phyloP scores from a whole-genome alignment of 2,888 invertebrate species.

The Osmoderma eremita region DNA sequence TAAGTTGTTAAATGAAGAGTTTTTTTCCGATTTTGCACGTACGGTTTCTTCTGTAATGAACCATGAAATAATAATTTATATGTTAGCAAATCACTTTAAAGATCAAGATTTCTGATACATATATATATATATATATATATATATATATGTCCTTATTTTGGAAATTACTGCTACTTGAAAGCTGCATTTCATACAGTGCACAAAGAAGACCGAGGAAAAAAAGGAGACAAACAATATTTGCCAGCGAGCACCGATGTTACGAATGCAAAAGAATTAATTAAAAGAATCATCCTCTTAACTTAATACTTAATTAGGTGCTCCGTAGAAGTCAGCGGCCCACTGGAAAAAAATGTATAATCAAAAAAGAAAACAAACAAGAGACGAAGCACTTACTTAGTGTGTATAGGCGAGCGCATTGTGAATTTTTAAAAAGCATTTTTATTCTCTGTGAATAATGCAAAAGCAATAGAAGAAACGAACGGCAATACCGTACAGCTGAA shows the following conservation, averaged over 20 bases:
- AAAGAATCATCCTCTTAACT: conserved; percentile 37
- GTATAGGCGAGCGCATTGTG: conserved; percentile 49
- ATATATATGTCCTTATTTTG: background rate
- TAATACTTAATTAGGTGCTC: conserved; percentile 38
- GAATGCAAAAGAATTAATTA: conserved; percentile 36
- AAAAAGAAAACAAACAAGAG: conserved; percentile 36
- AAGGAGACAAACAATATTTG: conserved; percentile 11
- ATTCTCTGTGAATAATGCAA: conserved; percentile 57
- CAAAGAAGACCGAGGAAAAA: conserved; percentile 11
- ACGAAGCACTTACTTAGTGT: conserved; percentile 28
- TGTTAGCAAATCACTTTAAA: too few relatives aligned
- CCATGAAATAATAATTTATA: too few relatives aligned
- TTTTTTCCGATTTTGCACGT: too few relatives aligned
- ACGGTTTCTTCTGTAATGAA: too few relatives aligned
- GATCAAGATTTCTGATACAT: too few relatives aligned
- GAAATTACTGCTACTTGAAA: conserved; percentile 12
- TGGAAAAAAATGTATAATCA: conserved; percentile 28
- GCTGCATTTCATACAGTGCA: conserved; percentile 4
- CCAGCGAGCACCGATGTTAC: conserved; percentile 6
- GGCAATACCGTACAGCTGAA: conserved; percentile 36
- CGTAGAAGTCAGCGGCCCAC: conserved; percentile 5
- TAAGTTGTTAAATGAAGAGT: too few relatives aligned
- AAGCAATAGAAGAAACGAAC: conserved; percentile 44
- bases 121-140: too few relatives aligned
- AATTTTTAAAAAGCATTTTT: conserved; percentile 57